Conservation (phyloP, 2,113 vertebrate species). For the Archilochus colubris region DNA sequence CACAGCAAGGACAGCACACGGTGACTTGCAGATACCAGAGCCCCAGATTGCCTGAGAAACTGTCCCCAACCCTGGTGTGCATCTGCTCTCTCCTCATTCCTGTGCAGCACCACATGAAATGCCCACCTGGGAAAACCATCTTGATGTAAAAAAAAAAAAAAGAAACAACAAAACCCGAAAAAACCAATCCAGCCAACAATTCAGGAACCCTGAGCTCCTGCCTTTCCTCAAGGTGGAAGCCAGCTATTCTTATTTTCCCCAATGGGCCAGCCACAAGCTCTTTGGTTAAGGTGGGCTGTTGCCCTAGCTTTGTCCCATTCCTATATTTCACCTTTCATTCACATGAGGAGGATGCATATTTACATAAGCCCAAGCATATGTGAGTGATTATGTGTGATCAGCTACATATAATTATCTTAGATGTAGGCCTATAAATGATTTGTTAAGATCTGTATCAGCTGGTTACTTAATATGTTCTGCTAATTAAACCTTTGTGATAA, state of each 20-base stretch:
- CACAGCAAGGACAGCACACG: background rate
- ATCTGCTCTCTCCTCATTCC: background rate
- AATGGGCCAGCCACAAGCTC: background rate
- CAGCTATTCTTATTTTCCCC: background rate
- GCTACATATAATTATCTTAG: constrained; percentile 43
- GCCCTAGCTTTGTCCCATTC: background rate
- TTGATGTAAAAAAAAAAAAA: background rate
- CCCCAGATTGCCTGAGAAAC: background rate
- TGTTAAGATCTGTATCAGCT: constrained; percentile 65
- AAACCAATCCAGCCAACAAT: background rate
- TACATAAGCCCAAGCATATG: background rate
- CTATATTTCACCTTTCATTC: background rate
- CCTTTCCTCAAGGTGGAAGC: background rate
- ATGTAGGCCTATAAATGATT: constrained; percentile 65
- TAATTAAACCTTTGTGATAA: constrained; percentile 68
- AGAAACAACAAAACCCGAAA: background rate
- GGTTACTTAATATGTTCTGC: constrained; percentile 58
- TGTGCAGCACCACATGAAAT: background rate
- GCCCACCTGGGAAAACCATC: background rate
- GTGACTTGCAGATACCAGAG: background rate
- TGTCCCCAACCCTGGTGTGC: fast-evolving
- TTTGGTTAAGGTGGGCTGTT: background rate
- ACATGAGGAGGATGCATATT: background rate
- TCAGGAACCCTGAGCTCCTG: background rate
- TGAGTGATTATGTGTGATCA: constrained; percentile 7